These are phyloP conservation scores for Aphrocallistes beatrix DNA, from an alignment of 37 sponge, comb jelly and placozoan genomes.

Conservation along the genomic window DNA sequence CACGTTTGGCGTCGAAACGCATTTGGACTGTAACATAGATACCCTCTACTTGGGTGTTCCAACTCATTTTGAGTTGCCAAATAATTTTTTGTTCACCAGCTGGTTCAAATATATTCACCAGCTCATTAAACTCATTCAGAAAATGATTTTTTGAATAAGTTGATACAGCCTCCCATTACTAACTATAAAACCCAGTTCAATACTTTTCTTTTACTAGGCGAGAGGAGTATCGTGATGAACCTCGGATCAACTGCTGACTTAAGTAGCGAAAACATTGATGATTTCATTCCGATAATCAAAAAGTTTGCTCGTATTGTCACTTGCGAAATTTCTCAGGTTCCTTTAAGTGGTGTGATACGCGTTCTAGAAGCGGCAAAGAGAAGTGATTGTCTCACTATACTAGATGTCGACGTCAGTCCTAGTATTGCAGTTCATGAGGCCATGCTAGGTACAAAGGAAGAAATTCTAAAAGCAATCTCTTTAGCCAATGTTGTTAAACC, in stretches of 20 bases:
- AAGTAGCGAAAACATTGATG: constrained; percentile 26
- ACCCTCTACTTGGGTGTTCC: no score
- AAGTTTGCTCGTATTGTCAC: constrained; percentile 53
- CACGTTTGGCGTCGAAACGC: no score
- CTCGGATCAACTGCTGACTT: constrained; percentile 62
- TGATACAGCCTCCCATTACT: no score
- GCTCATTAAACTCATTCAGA: no score
- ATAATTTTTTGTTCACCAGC: no score
- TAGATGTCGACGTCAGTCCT: constrained; percentile 79
- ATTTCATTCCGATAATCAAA: constrained; percentile 38
- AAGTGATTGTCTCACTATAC: constrained; percentile 27
- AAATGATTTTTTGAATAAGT: no score
- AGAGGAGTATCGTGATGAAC: constrained; percentile 71
- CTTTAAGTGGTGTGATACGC: constrained; percentile 62
- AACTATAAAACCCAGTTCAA: no score
- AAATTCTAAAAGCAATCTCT: constrained; percentile 37
- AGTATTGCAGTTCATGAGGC: constrained; percentile 64
- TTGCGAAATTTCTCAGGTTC: constrained; percentile 84
- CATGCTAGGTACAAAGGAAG: constrained; percentile 48
- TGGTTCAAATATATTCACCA: no score
- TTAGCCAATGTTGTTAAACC: constrained; percentile 8
- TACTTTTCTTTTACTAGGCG: constrained; percentile 22
- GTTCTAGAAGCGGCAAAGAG: constrained; percentile 60
- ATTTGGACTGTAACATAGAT: no score
- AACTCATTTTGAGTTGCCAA: no score